These are phyloP conservation scores for Propithecus coquereli DNA, from an alignment of 2,113 vertebrate genomes.

Conservation along the genomic window DNA sequence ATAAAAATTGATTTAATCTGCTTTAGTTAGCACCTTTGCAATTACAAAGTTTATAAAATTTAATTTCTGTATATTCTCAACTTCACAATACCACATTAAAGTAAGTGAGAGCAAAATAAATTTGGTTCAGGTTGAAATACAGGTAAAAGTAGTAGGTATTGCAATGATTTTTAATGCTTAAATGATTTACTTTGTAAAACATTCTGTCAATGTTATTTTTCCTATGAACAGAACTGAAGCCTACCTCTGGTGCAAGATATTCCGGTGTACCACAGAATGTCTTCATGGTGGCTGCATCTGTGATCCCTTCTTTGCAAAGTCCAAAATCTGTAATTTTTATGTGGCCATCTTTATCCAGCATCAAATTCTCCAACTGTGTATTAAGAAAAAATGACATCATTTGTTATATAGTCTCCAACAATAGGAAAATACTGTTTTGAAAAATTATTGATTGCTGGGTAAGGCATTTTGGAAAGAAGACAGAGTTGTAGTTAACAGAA, in stretches of 20 bases:
- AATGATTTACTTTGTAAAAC: background rate
- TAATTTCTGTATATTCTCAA: background rate
- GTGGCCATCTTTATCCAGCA: slow-evolving; percentile 99
- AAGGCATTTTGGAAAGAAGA: background rate
- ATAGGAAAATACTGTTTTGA: slow-evolving; percentile 7
- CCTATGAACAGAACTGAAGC: background rate
- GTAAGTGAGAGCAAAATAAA: background rate
- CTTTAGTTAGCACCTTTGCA: background rate
- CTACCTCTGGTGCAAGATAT: slow-evolving; percentile 97
- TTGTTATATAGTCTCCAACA: slow-evolving; percentile 54
- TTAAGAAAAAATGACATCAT: slow-evolving; percentile 64
- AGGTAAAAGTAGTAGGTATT: background rate
- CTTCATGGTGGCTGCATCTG: slow-evolving; percentile 99
- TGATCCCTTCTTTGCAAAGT: slow-evolving; percentile 99
- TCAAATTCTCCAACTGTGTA: slow-evolving; percentile 95
- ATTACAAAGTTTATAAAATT: background rate
- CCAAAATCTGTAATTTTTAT: slow-evolving; percentile 99
- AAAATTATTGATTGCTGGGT: background rate
- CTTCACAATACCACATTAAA: background rate
- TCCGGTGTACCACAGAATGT: slow-evolving; percentile 98
- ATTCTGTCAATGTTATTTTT: too few species aligned
- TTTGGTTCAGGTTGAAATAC: background rate
- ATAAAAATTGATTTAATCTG: background rate
- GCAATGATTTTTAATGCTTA: background rate
- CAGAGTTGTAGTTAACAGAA: background rate